Conservation (phyloP, 2,113 vertebrate genomes). For the Tragulus kanchil region DNA sequence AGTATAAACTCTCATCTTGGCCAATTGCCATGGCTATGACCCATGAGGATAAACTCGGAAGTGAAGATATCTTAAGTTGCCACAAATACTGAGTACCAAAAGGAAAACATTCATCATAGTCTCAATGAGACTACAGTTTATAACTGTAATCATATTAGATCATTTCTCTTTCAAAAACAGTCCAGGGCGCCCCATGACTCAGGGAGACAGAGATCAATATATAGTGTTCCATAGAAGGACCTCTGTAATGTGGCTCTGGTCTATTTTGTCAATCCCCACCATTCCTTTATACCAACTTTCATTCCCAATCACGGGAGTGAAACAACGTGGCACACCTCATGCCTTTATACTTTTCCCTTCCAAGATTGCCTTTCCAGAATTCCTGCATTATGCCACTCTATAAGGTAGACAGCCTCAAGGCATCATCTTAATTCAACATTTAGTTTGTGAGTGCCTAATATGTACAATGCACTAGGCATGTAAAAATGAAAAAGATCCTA, state of each 20-base stretch:
- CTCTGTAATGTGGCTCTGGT: background rate
- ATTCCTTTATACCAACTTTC: background rate
- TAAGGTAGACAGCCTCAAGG: background rate
- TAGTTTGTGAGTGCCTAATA: slow-evolving; percentile 6
- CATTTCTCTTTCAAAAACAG: slow-evolving; percentile 30
- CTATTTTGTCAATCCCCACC: background rate
- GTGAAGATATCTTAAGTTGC: background rate
- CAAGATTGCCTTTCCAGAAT: slow-evolving; percentile 1
- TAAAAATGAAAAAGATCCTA: background rate
- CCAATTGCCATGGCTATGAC: background rate
- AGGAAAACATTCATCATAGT: slow-evolving; percentile 39
- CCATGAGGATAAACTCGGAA: background rate
- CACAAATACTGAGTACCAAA: background rate
- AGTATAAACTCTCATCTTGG: slow-evolving; percentile 22
- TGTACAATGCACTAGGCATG: background rate
- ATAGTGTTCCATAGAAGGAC: background rate
- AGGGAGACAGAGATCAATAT: background rate
- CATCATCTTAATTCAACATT: slow-evolving; percentile 1
- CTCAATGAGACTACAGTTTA: background rate
- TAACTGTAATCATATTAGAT: background rate
- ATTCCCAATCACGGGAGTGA: background rate
- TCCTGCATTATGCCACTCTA: background rate
- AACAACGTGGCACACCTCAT: background rate
- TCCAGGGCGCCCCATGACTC: background rate
- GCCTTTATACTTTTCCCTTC: background rate